Base-by-base conservation (phyloP, 2,888 invertebrate species). In the Volucella zonaria region DNA sequence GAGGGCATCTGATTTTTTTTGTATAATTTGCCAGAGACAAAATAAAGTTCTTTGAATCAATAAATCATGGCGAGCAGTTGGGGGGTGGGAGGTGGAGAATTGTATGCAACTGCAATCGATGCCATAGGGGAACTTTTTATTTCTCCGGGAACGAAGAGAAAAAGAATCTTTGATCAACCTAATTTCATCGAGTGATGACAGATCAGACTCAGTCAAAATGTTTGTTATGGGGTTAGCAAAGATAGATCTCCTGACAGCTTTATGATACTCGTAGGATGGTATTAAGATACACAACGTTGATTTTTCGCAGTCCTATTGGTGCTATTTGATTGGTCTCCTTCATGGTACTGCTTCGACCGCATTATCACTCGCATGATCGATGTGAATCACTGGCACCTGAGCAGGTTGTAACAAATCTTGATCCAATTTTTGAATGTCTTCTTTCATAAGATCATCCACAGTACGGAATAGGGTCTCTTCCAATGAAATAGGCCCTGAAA, bases 311-410 rank as follows among this genome's bases (percentile, higher is more conserved):
- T n/a, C n/a, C n/a, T n/a, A 92, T 86, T 0, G 89, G 88, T n/a
- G 88, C 77, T 9, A 85, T 82, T 31, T 88, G 87, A 8, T 88
- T 87, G 1, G 90, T 90, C 59, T 90, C 90, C 77, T 92, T 91
- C 89, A 92, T 90, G 38, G 87, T 88, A 90, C 88, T 11, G 92
- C 92, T 76, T 92, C 92, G 23, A 92, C 92, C 8, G 92, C 92
- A 87, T 92, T 92, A 81, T 92, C 92, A 81, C 90, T 92, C 42
- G 88, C 91, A 87, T 92, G 91, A 77, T 92, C 92, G 42, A 92
- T 91, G 70, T 91, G 89, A 14, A 88, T 87, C 1, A 80, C 87
- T 15, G 87, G 82, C 1, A 89, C 87, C 51, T 74, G 59, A 8
- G 68, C 11, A 1, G 73, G 85, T 4, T 87, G 67, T 2, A 88